Conservation (phyloP, 2,888 invertebrate genomes). For the Lycaena phlaeas region DNA sequence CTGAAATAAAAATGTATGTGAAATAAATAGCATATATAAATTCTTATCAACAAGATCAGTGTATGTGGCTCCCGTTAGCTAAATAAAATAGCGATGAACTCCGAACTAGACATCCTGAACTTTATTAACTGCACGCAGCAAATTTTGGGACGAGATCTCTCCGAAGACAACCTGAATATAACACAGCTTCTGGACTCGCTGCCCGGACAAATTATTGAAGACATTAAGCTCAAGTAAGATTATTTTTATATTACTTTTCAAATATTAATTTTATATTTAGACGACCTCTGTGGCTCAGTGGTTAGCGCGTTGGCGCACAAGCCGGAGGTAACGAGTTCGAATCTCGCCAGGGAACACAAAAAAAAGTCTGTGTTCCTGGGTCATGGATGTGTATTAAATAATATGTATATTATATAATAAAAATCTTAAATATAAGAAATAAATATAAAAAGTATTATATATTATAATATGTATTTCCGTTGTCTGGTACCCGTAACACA, state of each 20-base stretch:
- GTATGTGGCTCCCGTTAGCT: slow-evolving; percentile 10
- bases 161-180: slow-evolving; percentile 53
- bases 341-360: too few relatives aligned
- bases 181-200: slow-evolving; percentile 53
- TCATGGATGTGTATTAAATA: too few relatives aligned
- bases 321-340: too few relatives aligned
- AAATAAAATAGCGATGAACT: slow-evolving; percentile 39
- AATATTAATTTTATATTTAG: too few relatives aligned
- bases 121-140: slow-evolving; percentile 64
- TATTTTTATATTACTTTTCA: not conserved
- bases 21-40: not conserved
- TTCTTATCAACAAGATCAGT: not conserved
- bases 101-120: slow-evolving; percentile 51
- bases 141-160: slow-evolving; percentile 40
- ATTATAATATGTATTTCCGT: too few relatives aligned
- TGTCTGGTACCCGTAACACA: too few relatives aligned
- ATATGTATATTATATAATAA: too few relatives aligned
- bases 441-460: too few relatives aligned
- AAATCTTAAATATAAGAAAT: too few relatives aligned
- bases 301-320: too few relatives aligned
- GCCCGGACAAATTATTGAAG: slow-evolving; percentile 47
- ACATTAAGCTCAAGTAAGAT: slow-evolving; percentile 60
- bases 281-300: too few relatives aligned
- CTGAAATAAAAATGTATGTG: not conserved
- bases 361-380: too few relatives aligned